Conservation (phyloP, 2,797 vertebrate species). For the Gambelia wislizenii region DNA sequence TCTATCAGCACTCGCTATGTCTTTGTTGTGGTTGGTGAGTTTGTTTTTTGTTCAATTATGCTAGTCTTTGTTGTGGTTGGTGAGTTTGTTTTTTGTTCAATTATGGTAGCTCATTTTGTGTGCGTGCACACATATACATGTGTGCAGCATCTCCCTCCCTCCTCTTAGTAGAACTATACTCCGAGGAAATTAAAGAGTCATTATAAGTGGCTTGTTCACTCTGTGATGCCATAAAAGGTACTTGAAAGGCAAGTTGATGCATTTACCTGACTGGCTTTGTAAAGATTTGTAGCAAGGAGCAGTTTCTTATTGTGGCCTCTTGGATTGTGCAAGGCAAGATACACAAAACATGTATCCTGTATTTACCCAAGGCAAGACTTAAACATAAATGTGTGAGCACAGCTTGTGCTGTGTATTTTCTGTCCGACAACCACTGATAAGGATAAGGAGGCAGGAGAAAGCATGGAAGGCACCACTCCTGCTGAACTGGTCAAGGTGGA, state of each 20-base stretch:
- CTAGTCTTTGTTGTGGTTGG: background rate
- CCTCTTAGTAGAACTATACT: constrained; percentile 23
- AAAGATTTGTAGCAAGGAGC: background rate
- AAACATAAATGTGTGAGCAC: constrained; percentile 23
- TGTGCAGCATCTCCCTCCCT: background rate
- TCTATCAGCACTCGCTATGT: background rate
- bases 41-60: background rate
- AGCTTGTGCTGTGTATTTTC: constrained; percentile 37
- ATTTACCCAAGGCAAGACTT: constrained; percentile 66
- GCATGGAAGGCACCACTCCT: accelerated
- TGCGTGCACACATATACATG: no score
- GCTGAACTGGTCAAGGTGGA: background rate
- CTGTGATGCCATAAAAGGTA: constrained; percentile 41
- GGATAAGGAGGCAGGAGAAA: constrained; percentile 25
- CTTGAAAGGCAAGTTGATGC: constrained; percentile 52
- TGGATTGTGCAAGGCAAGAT: background rate
- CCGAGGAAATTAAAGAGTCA: constrained; percentile 65
- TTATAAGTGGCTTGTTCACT: constrained; percentile 57
- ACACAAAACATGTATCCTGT: constrained; percentile 31
- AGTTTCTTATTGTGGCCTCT: constrained; percentile 24
- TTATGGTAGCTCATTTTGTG: background rate
- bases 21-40: background rate
- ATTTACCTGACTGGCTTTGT: constrained; percentile 35
- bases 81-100: background rate
- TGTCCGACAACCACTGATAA: constrained; percentile 50